A percentile compares a stretch with the other conserved stretches of the same genome.
Evolutionary conservation across 2,113 vertebrate species (phyloP).

Genomic region (Azemiops feae): DNA sequence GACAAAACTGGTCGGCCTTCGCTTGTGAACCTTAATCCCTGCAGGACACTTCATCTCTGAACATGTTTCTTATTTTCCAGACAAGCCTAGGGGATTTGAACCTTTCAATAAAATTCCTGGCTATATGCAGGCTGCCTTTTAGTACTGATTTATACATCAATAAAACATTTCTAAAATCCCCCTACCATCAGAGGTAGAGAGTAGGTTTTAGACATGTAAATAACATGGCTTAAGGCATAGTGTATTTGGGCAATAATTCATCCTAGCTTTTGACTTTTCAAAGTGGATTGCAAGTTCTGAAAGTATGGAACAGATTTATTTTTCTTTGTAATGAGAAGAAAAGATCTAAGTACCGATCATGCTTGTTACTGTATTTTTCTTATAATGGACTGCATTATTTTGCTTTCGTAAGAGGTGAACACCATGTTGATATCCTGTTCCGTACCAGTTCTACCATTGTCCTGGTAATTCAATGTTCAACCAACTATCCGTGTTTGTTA

Average conservation of each 20-base stretch:
- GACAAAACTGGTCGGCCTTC: constrained; percentile 22
- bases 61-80: constrained; percentile 65
- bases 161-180: not conserved
- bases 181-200: constrained; percentile 27
- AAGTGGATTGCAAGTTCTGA: not conserved
- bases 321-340: constrained; percentile 2
- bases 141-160: constrained; percentile 58
- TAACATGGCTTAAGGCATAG: constrained; percentile 16
- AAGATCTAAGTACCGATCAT: not conserved
- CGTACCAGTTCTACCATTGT: not conserved
- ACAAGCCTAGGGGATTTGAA: constrained; percentile 47
- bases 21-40: constrained; percentile 30
- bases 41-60: constrained; percentile 36
- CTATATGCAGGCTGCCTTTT: constrained; percentile 53
- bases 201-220: constrained; percentile 54
- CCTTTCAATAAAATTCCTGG: constrained; percentile 54
- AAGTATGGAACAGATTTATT: not conserved
- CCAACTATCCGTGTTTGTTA: not conserved
- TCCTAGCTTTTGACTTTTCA: not conserved
- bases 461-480: not conserved
- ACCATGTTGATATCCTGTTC: not conserved
- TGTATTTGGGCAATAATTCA: constrained; percentile 41
- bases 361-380: not conserved
- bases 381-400: constrained; percentile 1
- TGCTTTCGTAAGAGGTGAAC: not conserved